Percentiles rank a stretch among this genome's conserved stretches.
phyloP scores from a whole-genome alignment of 2,888 invertebrate genomes.

The Masnerella sp. region DNA sequence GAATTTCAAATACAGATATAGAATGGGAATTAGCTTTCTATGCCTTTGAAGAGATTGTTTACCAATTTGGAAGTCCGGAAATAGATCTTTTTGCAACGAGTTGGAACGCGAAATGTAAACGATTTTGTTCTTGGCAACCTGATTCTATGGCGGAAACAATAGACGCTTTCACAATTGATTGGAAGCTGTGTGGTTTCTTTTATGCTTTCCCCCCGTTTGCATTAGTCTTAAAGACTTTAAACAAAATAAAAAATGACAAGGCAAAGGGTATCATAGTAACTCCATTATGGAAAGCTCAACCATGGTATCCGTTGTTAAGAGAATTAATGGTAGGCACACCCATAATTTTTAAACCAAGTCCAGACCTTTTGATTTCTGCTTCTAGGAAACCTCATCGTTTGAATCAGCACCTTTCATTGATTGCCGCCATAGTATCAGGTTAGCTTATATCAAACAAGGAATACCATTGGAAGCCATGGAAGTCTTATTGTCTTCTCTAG shows the following conservation, averaged over 20 bases:
- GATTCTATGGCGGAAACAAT: slow-evolving; percentile 19
- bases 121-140: slow-evolving; percentile 24
- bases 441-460: slow-evolving; percentile 54
- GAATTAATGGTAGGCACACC: not conserved
- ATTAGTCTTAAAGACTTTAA: slow-evolving; percentile 3
- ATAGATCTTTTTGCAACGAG: slow-evolving; percentile 50
- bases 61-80: slow-evolving; percentile 22
- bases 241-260: slow-evolving; percentile 61
- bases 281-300: slow-evolving; percentile 63
- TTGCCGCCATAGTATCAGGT: slow-evolving; percentile 11
- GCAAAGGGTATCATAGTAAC: slow-evolving; percentile 67
- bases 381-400: slow-evolving; percentile 16
- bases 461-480: slow-evolving; percentile 40
- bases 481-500: slow-evolving; percentile 14
- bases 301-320: not conserved
- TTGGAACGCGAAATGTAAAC: slow-evolving; percentile 27
- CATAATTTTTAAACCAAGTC: slow-evolving; percentile 8
- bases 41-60: slow-evolving; percentile 5
- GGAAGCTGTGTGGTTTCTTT: not conserved
- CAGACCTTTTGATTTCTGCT: slow-evolving; percentile 20
- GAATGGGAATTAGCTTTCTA: slow-evolving; percentile 49
- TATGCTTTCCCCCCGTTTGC: not conserved
- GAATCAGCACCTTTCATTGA: slow-evolving; percentile 8
- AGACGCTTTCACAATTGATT: slow-evolving; percentile 34
- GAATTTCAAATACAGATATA: slow-evolving; percentile 37